Conservation (phyloP, 2,888 invertebrate genomes). For the Erebia palarica region DNA sequence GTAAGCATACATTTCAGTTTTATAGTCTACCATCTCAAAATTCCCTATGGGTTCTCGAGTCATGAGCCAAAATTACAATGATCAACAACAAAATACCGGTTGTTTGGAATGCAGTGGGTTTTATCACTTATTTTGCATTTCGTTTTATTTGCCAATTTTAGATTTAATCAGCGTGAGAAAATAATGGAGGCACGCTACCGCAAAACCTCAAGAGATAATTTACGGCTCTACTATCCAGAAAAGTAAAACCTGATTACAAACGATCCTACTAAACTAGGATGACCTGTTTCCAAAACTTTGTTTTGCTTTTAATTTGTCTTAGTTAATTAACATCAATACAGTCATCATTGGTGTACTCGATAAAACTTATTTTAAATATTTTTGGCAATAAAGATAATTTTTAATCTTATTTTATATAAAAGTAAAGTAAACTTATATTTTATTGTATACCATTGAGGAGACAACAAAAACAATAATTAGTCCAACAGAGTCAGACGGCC, state of each 20-base stretch:
- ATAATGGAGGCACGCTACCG: conserved; percentile 8
- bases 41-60: neutral
- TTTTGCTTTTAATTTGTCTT: no score
- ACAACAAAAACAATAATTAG: no score
- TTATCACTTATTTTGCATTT: conserved; percentile 12
- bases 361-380: no score
- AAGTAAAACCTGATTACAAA: neutral
- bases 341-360: no score
- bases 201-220: conserved; percentile 5
- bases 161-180: conserved; percentile 6
- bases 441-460: no score
- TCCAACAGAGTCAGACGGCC: no score
- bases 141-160: conserved; percentile 13
- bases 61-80: conserved; percentile 9
- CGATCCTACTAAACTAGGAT: neutral
- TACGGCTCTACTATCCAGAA: conserved; percentile 1
- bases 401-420: no score
- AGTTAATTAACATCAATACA: no score
- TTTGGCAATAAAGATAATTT: no score
- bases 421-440: no score
- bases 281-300: no score
- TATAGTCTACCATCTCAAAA: conserved; percentile 17
- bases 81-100: conserved; percentile 17
- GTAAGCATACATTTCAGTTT: no score
- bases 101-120: conserved; percentile 2